Conservation (phyloP, 2,888 invertebrate species). For the Drosophila ezoana region DNA sequence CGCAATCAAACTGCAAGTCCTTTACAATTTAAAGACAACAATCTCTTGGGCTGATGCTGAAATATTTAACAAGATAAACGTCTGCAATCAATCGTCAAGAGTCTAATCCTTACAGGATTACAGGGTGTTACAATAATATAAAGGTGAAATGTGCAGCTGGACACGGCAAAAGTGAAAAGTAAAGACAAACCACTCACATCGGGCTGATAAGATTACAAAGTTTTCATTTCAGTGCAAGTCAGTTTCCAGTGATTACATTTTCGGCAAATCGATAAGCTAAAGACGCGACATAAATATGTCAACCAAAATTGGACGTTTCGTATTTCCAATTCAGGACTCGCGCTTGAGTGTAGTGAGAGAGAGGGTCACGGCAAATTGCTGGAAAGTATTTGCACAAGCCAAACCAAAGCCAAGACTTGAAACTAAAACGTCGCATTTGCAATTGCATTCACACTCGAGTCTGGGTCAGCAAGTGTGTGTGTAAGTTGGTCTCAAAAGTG, state of each 20-base stretch:
- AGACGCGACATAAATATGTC: slow-evolving; percentile 18
- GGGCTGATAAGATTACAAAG: not conserved
- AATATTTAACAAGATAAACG: slow-evolving; percentile 1
- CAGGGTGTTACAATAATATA: too few species aligned
- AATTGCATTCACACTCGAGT: slow-evolving; percentile 59
- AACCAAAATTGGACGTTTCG: slow-evolving; percentile 17
- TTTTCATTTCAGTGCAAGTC: not conserved
- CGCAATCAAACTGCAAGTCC: slow-evolving; percentile 15
- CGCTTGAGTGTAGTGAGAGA: not conserved
- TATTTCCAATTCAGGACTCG: slow-evolving; percentile 4
- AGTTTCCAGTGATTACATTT: slow-evolving; percentile 25
- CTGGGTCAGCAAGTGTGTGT: slow-evolving; percentile 58
- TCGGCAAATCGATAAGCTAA: slow-evolving; percentile 24
- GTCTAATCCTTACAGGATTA: too few species aligned
- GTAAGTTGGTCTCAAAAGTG: slow-evolving; percentile 39
- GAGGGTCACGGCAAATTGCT: slow-evolving; percentile 53
- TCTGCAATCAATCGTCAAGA: not conserved
- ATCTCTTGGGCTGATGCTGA: slow-evolving; percentile 43
- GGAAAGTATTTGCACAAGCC: slow-evolving; percentile 54
- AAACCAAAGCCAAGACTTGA: slow-evolving; percentile 39
- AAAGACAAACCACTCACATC: not conserved
- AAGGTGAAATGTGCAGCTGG: too few species aligned
- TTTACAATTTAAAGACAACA: slow-evolving; percentile 45
- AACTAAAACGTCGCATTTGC: slow-evolving; percentile 59
- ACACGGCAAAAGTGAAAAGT: not conserved